phyloP scores from a whole-genome alignment of 2,797 vertebrate species.

The Otus scops region DNA sequence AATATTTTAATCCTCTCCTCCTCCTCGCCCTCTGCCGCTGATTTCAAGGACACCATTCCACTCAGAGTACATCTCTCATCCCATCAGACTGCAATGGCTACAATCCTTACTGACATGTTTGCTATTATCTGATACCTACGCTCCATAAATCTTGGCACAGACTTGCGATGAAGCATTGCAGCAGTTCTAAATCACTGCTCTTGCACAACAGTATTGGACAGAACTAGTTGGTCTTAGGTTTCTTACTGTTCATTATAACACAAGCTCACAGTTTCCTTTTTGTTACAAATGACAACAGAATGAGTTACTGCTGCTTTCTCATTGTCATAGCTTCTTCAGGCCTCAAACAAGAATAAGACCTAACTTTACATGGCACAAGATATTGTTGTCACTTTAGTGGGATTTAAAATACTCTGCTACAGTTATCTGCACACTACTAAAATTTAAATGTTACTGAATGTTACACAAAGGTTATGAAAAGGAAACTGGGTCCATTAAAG shows the following conservation, averaged over 20 bases:
- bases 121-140: background rate
- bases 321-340: background rate
- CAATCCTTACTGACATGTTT: background rate
- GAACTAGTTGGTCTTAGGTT: background rate
- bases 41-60: background rate
- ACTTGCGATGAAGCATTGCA: background rate
- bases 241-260: background rate
- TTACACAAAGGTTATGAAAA: background rate
- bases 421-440: background rate
- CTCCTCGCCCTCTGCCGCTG: background rate
- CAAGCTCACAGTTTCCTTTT: background rate
- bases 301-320: background rate
- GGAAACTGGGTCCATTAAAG: background rate
- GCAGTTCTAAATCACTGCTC: background rate
- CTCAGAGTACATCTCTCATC: background rate
- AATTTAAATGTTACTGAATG: background rate
- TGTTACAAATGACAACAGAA: background rate
- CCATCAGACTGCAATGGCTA: background rate
- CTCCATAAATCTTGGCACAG: background rate
- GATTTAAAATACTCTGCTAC: background rate
- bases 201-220: background rate
- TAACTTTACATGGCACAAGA: background rate
- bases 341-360: background rate
- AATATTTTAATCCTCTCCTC: background rate
- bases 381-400: rapidly evolving